A percentile compares a stretch with the other conserved stretches of the same genome.
Conservation (phyloP, 2,113 vertebrate genomes). For the Cepphus grylle region DNA sequence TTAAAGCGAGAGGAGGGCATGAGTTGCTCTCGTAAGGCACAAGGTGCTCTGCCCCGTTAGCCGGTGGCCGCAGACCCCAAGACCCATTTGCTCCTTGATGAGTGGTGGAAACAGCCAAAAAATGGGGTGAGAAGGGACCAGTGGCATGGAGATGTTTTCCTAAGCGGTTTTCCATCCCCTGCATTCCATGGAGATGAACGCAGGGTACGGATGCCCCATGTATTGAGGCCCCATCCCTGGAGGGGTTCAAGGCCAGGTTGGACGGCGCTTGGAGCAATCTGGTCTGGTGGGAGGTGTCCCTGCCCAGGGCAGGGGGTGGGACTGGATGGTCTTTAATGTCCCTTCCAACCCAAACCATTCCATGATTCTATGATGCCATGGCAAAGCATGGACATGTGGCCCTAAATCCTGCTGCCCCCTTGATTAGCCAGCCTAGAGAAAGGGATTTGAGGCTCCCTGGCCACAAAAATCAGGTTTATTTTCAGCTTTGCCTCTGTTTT, state of each 20-base stretch:
- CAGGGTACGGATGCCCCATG: rapidly evolving
- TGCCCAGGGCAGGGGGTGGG: background rate
- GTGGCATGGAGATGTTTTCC: background rate
- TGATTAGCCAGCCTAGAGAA: background rate
- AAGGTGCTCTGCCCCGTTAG: background rate
- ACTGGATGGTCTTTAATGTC: background rate
- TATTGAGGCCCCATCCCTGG: background rate
- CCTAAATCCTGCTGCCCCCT: background rate
- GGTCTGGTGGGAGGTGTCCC: background rate
- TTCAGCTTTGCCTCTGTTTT: background rate
- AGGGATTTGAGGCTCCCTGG: background rate
- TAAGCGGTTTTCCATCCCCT: rapidly evolving
- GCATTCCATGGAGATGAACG: background rate
- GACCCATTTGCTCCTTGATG: background rate
- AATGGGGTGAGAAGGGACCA: background rate
- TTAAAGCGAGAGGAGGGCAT: background rate
- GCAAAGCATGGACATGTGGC: background rate
- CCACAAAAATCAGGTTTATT: background rate
- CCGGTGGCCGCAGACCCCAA: rapidly evolving
- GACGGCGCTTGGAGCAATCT: background rate
- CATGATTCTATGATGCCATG: background rate
- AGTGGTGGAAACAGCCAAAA: background rate
- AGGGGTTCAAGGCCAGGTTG: background rate
- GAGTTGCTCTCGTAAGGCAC: background rate
- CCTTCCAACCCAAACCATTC: background rate